phyloP scores from a whole-genome alignment of 2,113 vertebrate species.

The Tachysurus fulvidraco region DNA sequence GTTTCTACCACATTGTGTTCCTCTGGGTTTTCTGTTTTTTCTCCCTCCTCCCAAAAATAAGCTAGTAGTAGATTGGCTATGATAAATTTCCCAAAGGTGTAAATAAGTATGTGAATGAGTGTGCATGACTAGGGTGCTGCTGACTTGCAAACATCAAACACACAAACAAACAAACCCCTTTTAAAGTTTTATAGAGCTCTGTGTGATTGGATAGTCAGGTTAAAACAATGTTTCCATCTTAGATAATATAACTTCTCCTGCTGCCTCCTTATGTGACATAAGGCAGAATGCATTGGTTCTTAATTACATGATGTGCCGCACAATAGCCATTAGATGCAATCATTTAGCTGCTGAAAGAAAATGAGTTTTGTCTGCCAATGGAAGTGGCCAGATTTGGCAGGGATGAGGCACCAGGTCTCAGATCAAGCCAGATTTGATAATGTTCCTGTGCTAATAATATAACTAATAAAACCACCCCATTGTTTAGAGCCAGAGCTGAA shows the following conservation, averaged over 20 bases:
- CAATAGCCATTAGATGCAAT: slow-evolving; percentile 72
- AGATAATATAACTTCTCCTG: slow-evolving; percentile 57
- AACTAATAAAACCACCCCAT: slow-evolving; percentile 55
- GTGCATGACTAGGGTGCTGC: slow-evolving; percentile 45
- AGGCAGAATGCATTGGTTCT: slow-evolving; percentile 71
- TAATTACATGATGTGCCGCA: slow-evolving; percentile 75
- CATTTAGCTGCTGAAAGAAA: slow-evolving; percentile 74
- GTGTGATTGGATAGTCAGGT: slow-evolving; percentile 67
- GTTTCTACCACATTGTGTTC: neutral
- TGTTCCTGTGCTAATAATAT: slow-evolving; percentile 57
- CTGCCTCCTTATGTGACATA: slow-evolving; percentile 64
- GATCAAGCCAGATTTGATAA: slow-evolving; percentile 59
- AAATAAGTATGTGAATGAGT: slow-evolving; percentile 43
- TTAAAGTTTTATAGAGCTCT: slow-evolving; percentile 65
- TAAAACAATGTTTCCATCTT: slow-evolving; percentile 59
- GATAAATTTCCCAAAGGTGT: neutral
- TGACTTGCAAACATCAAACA: slow-evolving; percentile 57
- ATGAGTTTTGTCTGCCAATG: slow-evolving; percentile 66
- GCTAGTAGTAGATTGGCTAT: neutral
- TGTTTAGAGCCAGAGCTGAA: slow-evolving; percentile 44
- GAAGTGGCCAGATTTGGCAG: slow-evolving; percentile 67
- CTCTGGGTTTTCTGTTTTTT: neutral
- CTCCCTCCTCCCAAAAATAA: neutral
- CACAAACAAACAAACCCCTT: slow-evolving; percentile 59
- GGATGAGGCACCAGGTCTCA: slow-evolving; percentile 65